A percentile compares a stretch with the other conserved stretches of the same genome.
Evolutionary conservation across 2,888 invertebrate genomes (phyloP).

Genomic region (Rhorus exstirpatorius): DNA sequence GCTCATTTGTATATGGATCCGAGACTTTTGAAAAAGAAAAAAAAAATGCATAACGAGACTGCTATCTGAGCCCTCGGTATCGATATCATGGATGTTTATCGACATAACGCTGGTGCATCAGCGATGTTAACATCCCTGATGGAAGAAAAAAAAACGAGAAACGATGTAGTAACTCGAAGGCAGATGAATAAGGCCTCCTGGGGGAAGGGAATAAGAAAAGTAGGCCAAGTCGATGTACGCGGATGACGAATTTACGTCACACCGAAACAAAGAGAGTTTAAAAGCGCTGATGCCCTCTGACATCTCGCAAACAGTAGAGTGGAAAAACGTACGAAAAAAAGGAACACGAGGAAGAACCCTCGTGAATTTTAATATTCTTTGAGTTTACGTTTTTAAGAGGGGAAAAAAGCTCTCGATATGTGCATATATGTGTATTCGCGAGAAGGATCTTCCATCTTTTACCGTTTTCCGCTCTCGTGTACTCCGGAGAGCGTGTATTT

Average conservation of each 20-base stretch:
- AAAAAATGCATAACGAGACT: background rate
- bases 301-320: background rate
- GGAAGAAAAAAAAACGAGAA: background rate
- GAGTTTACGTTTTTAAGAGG: no score
- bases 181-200: background rate
- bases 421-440: no score
- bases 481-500: no score
- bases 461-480: no score
- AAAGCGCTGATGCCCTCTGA: conserved; percentile 6
- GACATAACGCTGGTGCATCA: background rate
- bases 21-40: no score
- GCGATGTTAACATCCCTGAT: background rate
- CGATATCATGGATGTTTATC: conserved; percentile 20
- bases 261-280: background rate
- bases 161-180: background rate
- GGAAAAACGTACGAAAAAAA: background rate
- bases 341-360: background rate
- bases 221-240: conserved; percentile 15
- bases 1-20: no score
- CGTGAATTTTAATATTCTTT: conserved; percentile 41
- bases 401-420: no score
- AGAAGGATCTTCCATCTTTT: no score
- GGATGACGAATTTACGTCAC: conserved; percentile 30
- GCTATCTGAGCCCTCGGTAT: background rate
- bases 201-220: conserved; percentile 14